Conservation (phyloP, 2,113 vertebrate genomes). For the Kryptolebias marmoratus region DNA sequence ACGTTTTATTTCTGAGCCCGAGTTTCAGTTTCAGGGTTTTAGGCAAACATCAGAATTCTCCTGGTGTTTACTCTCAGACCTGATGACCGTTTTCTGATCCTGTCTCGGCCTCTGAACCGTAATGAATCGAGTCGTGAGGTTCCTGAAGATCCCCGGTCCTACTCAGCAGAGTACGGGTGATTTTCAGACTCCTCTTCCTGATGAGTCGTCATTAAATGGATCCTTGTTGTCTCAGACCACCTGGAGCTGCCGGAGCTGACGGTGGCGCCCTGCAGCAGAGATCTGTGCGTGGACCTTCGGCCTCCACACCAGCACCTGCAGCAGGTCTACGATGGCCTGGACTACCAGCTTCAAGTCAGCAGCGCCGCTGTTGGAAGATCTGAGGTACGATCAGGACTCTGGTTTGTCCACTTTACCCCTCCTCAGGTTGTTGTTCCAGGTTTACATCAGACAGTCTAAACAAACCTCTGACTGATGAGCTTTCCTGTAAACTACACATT, state of each 20-base stretch:
- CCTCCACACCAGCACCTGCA: constrained; percentile 15
- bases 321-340: neutral
- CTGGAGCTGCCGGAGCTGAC: constrained; percentile 53
- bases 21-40: too few relatives aligned
- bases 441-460: too few relatives aligned
- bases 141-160: too few relatives aligned
- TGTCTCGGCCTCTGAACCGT: too few relatives aligned
- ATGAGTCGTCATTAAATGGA: neutral
- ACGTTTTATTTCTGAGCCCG: too few relatives aligned
- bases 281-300: constrained; percentile 48
- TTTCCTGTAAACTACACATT: too few relatives aligned
- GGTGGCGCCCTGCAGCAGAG: neutral
- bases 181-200: neutral
- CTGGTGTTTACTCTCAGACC: too few relatives aligned
- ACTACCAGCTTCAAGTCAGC: constrained; percentile 33
- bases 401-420: neutral
- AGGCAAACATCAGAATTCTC: too few relatives aligned
- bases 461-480: too few relatives aligned
- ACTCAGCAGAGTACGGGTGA: too few relatives aligned
- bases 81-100: too few relatives aligned
- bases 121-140: too few relatives aligned
- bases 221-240: constrained; percentile 24
- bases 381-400: constrained; percentile 15
- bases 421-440: neutral
- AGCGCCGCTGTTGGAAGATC: neutral